Base-by-base conservation (phyloP, 2,797 vertebrate genomes). In the Schizopygopsis malacanthus region DNA sequence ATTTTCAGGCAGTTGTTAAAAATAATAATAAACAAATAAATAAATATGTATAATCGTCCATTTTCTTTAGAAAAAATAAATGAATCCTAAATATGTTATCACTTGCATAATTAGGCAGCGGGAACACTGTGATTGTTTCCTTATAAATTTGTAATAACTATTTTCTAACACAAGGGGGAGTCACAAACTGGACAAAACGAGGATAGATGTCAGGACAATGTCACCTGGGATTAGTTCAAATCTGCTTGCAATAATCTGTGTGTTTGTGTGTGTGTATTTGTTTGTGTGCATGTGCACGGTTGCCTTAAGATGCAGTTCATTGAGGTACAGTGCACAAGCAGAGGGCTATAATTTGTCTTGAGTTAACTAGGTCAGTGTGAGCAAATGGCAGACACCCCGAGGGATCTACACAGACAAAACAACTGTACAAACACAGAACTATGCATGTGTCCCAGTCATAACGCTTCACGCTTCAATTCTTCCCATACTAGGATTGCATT, bases 161-260 rank as follows among this genome's bases (percentile, higher is more conserved):
- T 18, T 28, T 43, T 81, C 52, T 39, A 79, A 91, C 93, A 91
- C 86, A 87, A 87, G 92, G 84, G 80, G 90, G 90, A 86, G 90
- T 88, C 90, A 70, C 43, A 84, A 87, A 54, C 72, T 47, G 86
- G n/a, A 22, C 43, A 52, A 72, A 65, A 77, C 45, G 61, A 77
- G 70, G 1, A 28, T 88, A 28, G 85, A 90, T 90, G 90, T 91
- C 86, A 88, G 79, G 79, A 83, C 93, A 94, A 92, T 92, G 94
- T 95, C 94, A 94, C 92, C 92, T 93, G 92, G 91, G 93, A 94
- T 94, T 95, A 94, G 90, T 89, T 81, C 87, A 91, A 94, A 94
- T 94, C 92, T 94, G 89, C 82, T 88, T 86, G 89, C 83, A 91
- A 85, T 94, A 95, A 94, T 93, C 93, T 94, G 18, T 86, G n/a